Percentiles rank a stretch among this genome's conserved stretches.
phyloP scores from a whole-genome alignment of 2,888 invertebrate species.

The Tyria jacobaeae region DNA sequence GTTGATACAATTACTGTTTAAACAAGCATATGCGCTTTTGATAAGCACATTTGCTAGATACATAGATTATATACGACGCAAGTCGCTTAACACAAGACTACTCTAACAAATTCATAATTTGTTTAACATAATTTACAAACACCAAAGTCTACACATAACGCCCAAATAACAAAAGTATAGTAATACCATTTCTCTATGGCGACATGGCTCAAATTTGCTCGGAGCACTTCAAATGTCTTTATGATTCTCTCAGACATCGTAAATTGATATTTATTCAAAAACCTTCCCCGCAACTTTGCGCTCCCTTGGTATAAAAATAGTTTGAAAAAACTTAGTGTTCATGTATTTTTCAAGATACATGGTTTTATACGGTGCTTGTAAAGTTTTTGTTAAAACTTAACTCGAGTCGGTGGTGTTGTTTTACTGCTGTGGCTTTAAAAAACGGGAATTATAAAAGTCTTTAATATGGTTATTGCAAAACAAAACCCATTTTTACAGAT shows the following conservation, averaged over 20 bases:
- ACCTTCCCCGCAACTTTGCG: conserved; percentile 38
- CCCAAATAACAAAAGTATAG: no score
- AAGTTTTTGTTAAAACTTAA: conserved; percentile 49
- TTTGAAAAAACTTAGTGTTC: conserved; percentile 30
- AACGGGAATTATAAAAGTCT: no score
- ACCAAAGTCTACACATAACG: no score
- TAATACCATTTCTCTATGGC: conserved; percentile 36
- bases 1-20: no score
- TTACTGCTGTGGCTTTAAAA: not conserved
- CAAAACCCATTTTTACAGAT: no score
- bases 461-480: no score
- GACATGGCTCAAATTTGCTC: conserved; percentile 55
- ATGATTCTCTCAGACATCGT: conserved; percentile 65
- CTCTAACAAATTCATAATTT: not conserved
- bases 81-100: no score
- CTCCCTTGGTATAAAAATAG: conserved; percentile 38
- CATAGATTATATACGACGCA: no score
- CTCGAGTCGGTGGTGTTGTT: conserved; percentile 30
- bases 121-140: no score
- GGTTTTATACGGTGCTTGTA: conserved; percentile 27
- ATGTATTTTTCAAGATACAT: conserved; percentile 24
- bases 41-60: no score
- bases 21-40: no score
- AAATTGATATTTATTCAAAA: conserved; percentile 74
- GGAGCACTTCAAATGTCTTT: conserved; percentile 67